phyloP scores from a whole-genome alignment of 2,113 vertebrate genomes.

The Microtus ochrogaster region DNA sequence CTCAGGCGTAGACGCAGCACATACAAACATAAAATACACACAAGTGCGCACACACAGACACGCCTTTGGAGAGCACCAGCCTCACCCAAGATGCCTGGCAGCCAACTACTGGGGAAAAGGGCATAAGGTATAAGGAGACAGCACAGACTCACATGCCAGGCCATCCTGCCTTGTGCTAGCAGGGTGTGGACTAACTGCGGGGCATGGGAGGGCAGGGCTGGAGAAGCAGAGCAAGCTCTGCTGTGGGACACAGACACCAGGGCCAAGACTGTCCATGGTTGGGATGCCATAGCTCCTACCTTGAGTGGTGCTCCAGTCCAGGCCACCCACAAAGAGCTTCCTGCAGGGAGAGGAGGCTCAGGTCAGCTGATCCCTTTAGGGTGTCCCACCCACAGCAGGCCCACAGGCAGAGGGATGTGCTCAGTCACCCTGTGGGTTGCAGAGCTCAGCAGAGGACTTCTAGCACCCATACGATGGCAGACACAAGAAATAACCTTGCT shows the following conservation, averaged over 20 bases:
- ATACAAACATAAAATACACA: neutral
- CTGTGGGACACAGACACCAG: neutral
- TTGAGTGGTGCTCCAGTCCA: conserved; percentile 99
- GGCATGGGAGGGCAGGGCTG: neutral
- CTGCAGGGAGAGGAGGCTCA: conserved; percentile 86
- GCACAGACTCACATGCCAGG: too few species aligned
- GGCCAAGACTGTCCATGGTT: neutral
- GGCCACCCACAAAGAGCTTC: conserved; percentile 98
- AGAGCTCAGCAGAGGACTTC: neutral
- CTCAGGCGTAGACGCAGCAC: conserved; percentile 46
- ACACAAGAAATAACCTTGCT: neutral
- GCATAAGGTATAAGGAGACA: too few species aligned
- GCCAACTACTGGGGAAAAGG: rapidly evolving
- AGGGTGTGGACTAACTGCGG: neutral
- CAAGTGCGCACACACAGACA: neutral
- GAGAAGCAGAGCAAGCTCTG: neutral
- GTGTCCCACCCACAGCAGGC: neutral
- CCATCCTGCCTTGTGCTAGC: neutral
- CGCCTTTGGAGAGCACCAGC: neutral
- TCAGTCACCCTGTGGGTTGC: neutral
- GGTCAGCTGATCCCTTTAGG: conserved; percentile 17
- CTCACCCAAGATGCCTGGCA: neutral
- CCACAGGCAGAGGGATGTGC: neutral
- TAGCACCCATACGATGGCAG: neutral
- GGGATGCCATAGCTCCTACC: conserved; percentile 86